Evolutionary conservation across 1,140 invertebrate genomes (phyloP), one percentile per base, ranked within the genome.

Genomic region (Eurosta solidaginis): DNA sequence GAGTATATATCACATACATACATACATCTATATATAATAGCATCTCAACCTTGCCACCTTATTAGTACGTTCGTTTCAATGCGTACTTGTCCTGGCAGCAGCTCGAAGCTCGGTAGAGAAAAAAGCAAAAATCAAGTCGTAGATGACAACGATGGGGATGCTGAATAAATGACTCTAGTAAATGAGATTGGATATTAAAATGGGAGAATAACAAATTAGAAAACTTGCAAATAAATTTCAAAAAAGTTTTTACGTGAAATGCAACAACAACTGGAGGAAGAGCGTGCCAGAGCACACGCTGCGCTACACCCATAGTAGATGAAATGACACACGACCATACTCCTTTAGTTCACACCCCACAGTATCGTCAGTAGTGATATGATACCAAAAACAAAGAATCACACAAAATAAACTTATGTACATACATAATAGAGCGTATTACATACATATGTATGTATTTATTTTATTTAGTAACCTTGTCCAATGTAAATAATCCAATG

Each of bases 141-240:
- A n/a, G 14, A n/a, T 0, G 59, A 36, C n/a, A 22, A 5, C 59
- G n/a, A 7, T 6, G 20, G 59, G 33, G n/a, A n/a, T 3, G 36
- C 33, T 68, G 59, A 68, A 68, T 68, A 68, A 77, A 77, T 77
- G 76, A 40, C 77, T 54, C 49, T 74, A 74, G 79, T 79, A 85
- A 85, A 85, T 85, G 83, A 85, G 83, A 84, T 84, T 84, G 83
- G 83, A 84, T 84, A 84, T 84, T 84, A 84, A 83, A 85, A 85
- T 85, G 80, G 85, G 84, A 85, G 83, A 85, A 85, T 81, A 85
- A 85, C 83, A 85, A 85, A 85, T 85, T 85, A 85, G 83, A 85
- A 85, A 85, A 85, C 83, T 85, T 85, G 84, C 83, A 83, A 85
- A 85, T 85, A 85, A 85, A 85, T 85, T 82, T 85, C 81, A 82